These are phyloP conservation scores for Pomacea maculata DNA, from an alignment of 1,140 invertebrate genomes.

Conservation along the genomic window DNA sequence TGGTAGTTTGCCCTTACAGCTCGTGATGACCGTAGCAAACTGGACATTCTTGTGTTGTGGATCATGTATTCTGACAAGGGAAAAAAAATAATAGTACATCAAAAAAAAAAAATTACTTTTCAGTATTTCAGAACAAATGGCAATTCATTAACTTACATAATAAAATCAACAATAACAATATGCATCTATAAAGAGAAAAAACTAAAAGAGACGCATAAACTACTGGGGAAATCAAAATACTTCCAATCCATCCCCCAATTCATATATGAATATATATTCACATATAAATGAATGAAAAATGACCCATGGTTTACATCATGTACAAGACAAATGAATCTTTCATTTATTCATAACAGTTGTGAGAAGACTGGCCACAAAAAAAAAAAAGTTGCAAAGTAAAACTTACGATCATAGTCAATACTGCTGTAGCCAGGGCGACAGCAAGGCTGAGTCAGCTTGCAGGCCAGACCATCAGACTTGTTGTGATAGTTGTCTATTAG, in stretches of 20 bases:
- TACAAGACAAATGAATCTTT: too few relatives aligned
- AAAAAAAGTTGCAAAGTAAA: not conserved
- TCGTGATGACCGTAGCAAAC: too few relatives aligned
- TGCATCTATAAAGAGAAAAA: not conserved
- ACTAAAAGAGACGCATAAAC: not conserved
- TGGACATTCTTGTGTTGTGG: not conserved
- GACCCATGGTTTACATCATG: too few relatives aligned
- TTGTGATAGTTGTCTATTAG: constrained; percentile 65
- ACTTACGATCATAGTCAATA: constrained; percentile 40
- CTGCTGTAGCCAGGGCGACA: constrained; percentile 44
- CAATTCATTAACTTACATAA: not conserved
- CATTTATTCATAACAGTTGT: too few relatives aligned
- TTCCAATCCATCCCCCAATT: too few relatives aligned
- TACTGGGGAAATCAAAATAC: too few relatives aligned
- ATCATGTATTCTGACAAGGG: not conserved
- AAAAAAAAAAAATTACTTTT: too few relatives aligned
- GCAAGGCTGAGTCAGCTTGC: constrained; percentile 56
- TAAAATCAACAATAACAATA: not conserved
- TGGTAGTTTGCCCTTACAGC: too few relatives aligned
- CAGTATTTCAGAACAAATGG: too few relatives aligned
- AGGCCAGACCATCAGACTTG: constrained; percentile 62
- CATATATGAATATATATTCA: too few relatives aligned
- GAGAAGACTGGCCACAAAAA: not conserved
- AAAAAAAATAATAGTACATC: too few relatives aligned
- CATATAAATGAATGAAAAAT: too few relatives aligned